Conservation (phyloP, 1,140 invertebrate species). For the Papilio glaucus region DNA sequence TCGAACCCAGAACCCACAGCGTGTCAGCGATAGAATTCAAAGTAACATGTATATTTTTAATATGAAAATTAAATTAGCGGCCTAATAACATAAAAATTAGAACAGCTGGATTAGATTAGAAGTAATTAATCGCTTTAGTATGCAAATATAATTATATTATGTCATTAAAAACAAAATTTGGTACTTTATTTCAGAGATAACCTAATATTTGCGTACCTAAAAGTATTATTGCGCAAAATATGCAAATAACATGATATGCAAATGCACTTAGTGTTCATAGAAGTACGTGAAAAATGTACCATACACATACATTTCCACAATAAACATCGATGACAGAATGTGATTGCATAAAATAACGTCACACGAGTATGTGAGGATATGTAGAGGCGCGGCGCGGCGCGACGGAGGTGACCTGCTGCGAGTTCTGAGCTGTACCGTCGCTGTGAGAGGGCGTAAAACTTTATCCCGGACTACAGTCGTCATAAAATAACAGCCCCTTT, state of each 20-base stretch:
- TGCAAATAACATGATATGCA: neutral
- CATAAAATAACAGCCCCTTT: neutral
- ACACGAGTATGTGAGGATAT: slow-evolving; percentile 1
- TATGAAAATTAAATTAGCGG: no score
- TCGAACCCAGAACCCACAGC: no score
- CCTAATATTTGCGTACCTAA: neutral
- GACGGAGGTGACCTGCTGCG: neutral
- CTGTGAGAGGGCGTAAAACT: neutral
- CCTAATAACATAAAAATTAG: no score
- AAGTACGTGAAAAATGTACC: neutral
- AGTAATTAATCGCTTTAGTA: no score
- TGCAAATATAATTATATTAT: no score
- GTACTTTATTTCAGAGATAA: no score
- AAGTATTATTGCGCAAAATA: neutral
- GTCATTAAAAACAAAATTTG: no score
- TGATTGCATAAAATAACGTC: slow-evolving; percentile 3
- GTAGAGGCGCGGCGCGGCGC: no score
- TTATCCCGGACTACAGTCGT: neutral
- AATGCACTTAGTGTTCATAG: neutral
- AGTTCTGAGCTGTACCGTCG: neutral
- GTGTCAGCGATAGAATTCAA: no score
- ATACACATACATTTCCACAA: neutral
- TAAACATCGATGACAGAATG: neutral
- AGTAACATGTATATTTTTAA: no score
- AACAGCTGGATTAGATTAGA: no score